phyloP scores from a whole-genome alignment of 2,797 vertebrate species.

The Rousettus madagascariensis region DNA sequence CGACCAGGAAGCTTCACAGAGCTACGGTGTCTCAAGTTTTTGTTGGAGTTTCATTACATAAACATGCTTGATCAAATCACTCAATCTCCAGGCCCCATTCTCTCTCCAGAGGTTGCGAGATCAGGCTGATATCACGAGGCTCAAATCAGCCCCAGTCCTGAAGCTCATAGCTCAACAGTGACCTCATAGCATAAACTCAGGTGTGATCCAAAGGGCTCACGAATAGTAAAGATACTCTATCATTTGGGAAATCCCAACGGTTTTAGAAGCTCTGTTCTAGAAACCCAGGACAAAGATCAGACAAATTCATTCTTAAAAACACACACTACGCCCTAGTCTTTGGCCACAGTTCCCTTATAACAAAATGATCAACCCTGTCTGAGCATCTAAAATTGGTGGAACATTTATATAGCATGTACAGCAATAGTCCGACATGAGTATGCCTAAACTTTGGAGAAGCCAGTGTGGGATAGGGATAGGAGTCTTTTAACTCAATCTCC shows the following conservation, averaged over 20 bases:
- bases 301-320: neutral
- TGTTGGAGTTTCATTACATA: neutral
- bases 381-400: neutral
- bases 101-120: neutral
- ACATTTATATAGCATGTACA: neutral
- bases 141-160: neutral
- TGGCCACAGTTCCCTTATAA: neutral
- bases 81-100: neutral
- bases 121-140: neutral
- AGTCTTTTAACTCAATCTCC: constrained; percentile 19
- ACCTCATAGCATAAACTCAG: neutral
- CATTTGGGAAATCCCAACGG: neutral
- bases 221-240: neutral
- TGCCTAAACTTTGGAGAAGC: neutral
- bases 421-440: neutral
- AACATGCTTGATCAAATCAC: neutral
- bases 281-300: neutral
- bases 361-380: neutral
- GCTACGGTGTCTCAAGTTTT: neutral
- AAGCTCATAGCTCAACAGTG: neutral
- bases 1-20: neutral
- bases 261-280: neutral
- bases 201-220: neutral
- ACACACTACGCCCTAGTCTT: neutral
- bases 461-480: neutral